phyloP scores from a whole-genome alignment of 2,113 vertebrate genomes.

The Tretioscincus oriximinensis region DNA sequence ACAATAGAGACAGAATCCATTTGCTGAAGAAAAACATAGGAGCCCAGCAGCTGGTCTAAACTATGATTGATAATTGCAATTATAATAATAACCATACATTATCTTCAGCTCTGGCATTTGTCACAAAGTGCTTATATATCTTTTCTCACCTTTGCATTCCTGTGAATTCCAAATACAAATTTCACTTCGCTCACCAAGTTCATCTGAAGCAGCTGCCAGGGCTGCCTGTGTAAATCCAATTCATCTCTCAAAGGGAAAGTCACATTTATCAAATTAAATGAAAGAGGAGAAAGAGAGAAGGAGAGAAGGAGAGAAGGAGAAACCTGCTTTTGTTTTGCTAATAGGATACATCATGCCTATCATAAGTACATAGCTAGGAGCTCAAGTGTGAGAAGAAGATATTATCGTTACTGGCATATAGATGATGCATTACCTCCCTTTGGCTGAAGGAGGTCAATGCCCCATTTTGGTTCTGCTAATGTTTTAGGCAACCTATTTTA shows the following conservation, averaged over 20 bases:
- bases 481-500: too few relatives aligned
- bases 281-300: not conserved
- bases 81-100: slow-evolving; percentile 55
- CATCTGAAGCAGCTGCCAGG: slow-evolving; percentile 46
- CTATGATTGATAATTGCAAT: slow-evolving; percentile 53
- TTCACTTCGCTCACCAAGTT: slow-evolving; percentile 23
- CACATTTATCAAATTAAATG: slow-evolving; percentile 18
- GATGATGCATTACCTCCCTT: not conserved
- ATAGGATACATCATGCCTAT: not conserved
- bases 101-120: slow-evolving; percentile 54
- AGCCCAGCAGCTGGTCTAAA: slow-evolving; percentile 46
- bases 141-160: not conserved
- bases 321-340: not conserved
- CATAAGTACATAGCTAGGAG: slow-evolving; percentile 17
- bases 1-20: slow-evolving; percentile 48
- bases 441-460: too few relatives aligned
- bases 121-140: slow-evolving; percentile 52
- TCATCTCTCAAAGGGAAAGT: slow-evolving; percentile 41
- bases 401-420: not conserved
- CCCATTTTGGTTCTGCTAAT: too few relatives aligned
- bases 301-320: slow-evolving; percentile 2
- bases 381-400: slow-evolving; percentile 26
- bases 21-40: slow-evolving; percentile 56
- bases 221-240: slow-evolving; percentile 45
- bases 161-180: slow-evolving; percentile 50